Percentiles rank a stretch among this genome's conserved stretches.
Conservation (phyloP, 2,888 invertebrate species). For the Drosophila kambysellisi region DNA sequence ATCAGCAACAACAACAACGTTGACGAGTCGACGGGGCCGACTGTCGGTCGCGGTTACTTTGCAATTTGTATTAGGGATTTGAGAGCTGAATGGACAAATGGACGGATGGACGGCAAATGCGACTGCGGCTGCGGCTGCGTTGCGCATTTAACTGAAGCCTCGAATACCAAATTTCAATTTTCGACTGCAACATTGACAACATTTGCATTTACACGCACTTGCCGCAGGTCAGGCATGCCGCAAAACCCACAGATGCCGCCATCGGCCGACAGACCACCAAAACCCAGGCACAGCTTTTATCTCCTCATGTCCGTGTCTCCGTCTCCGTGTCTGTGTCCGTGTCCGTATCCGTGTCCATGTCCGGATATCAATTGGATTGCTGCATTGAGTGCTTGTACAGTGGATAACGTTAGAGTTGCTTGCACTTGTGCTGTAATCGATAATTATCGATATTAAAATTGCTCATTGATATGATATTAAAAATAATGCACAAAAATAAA, state of each 20-base stretch:
- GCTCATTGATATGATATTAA: not conserved
- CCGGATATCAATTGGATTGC: slow-evolving; percentile 63
- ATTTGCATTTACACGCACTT: slow-evolving; percentile 78
- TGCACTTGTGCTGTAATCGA: not conserved
- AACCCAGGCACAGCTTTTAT: slow-evolving; percentile 5
- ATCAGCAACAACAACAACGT: slow-evolving; percentile 45
- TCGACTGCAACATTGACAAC: slow-evolving; percentile 72
- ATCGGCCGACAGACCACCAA: slow-evolving; percentile 12
- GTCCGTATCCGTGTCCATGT: slow-evolving; percentile 4
- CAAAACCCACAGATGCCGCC: slow-evolving; percentile 45
- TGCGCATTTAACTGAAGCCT: slow-evolving; percentile 65
- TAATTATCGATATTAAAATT: not conserved
- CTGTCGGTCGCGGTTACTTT: slow-evolving; percentile 78
- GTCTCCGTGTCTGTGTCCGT: slow-evolving; percentile 10
- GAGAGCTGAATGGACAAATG: slow-evolving; percentile 45
- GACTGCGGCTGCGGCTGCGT: slow-evolving; percentile 40
- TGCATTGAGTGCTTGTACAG: slow-evolving; percentile 25
- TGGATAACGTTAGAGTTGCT: slow-evolving; percentile 6
- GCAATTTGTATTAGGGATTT: slow-evolving; percentile 82
- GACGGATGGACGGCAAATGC: not conserved
- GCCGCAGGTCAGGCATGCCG: slow-evolving; percentile 68
- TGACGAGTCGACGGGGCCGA: slow-evolving; percentile 43
- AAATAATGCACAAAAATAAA: not conserved
- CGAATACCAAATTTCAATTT: slow-evolving; percentile 66
- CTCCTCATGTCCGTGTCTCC: slow-evolving; percentile 9